Base-by-base conservation (phyloP, 2,113 vertebrate genomes). In the Cyphotilapia sp. region DNA sequence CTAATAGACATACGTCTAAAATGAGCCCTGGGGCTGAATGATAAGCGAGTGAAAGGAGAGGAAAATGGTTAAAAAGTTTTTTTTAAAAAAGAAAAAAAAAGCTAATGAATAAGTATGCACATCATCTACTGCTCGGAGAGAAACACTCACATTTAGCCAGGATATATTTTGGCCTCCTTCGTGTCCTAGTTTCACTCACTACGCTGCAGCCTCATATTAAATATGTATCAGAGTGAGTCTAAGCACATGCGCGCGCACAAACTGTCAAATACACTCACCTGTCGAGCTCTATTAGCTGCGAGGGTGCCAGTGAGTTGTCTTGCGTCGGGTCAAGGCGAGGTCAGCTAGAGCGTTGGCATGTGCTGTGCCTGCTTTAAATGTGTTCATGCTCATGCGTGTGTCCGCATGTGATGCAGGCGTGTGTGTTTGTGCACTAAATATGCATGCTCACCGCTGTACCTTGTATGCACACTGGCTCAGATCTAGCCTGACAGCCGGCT, bases 121-220 rank as follows among this genome's bases (percentile, higher is more conserved):
- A 85, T 91, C 89, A 86, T 90, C 81, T 82, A 49, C 59, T 91
- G 74, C 86, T 27, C 24, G 82, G 45, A 88, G 61, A 88, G 16
- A 87, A 86, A 93, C 89, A 82, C 42, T 69, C 88, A 86, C 74
- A 81, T 91, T 86, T 82, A 91, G 87, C 82, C 78, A 81, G 86
- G 86, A 78, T 92, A 81, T 81, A 87, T 91, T 91, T 74, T 88
- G 84, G 91, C 82, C 92, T 91, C 83, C 80, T 90, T 88, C 51
- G 69, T 95, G 94, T 87, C 95, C 94, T 89, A 95, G 59, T 92
- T 96, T 92, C 82, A 80, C 53, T 90, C 81, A 80, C 31, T 40
- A 86, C 87, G 86, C 88, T 91, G 82, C 92, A 88, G 71, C 83
- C 81, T 87, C 33, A 3, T 45, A 94, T 95, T 53, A 95, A 95